Evolutionary conservation across 1,140 invertebrate genomes (phyloP).

Genomic region (Heliconius hewitsoni): DNA sequence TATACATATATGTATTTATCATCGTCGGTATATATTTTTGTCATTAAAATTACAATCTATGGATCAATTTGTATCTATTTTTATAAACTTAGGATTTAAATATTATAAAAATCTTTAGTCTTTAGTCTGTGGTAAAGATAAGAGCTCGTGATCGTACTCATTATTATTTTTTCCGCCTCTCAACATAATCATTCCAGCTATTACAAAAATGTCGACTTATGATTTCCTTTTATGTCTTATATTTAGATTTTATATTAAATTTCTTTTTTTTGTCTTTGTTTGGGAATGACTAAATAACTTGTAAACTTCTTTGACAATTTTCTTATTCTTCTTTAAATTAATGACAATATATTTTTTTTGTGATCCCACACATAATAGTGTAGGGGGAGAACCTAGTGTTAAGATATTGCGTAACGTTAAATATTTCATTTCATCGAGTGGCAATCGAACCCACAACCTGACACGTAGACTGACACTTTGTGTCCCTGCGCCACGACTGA

Average conservation of each 20-base stretch:
- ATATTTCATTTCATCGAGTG: no score
- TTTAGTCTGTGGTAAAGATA: not conserved
- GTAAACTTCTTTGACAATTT: not conserved
- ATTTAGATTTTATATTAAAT: not conserved
- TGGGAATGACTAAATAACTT: not conserved
- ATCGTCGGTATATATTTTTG: not conserved
- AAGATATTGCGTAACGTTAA: no score
- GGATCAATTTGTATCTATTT: no score
- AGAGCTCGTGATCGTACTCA: not conserved
- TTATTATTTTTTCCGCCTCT: not conserved
- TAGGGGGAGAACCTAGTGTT: no score
- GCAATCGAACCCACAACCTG: no score
- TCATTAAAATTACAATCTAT: not conserved
- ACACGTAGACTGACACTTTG: no score
- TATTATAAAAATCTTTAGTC: no score
- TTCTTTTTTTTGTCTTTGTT: not conserved
- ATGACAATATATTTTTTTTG: no score
- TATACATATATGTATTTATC: no score
- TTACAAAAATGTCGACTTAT: not conserved
- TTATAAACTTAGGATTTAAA: no score
- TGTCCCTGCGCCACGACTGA: no score
- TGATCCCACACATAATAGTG: no score
- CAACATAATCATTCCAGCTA: not conserved
- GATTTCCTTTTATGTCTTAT: not conserved
- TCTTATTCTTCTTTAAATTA: not conserved